phyloP scores from a whole-genome alignment of 2,113 vertebrate species.

The Vulpes ferrilata region DNA sequence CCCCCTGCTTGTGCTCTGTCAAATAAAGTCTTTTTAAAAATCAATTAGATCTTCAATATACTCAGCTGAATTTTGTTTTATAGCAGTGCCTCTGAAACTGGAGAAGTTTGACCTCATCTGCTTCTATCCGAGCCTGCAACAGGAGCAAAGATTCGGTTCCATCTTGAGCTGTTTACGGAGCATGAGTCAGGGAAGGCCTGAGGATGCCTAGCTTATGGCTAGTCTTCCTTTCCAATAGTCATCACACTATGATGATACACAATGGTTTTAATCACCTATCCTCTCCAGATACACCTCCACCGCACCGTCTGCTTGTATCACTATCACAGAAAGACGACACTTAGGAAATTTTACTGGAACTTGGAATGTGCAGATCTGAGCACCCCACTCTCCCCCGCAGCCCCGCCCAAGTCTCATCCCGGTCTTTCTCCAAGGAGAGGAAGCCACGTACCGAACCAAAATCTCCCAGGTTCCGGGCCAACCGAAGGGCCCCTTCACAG shows the following conservation, averaged over 20 bases:
- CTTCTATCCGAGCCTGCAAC: neutral
- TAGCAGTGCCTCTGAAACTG: neutral
- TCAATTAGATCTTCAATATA: neutral
- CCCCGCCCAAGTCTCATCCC: neutral
- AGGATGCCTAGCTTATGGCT: neutral
- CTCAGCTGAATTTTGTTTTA: neutral
- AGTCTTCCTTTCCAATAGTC: neutral
- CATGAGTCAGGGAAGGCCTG: neutral
- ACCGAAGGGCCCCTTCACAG: accelerated
- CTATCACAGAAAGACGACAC: neutral
- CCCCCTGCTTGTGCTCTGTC: too few species aligned
- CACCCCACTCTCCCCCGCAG: neutral
- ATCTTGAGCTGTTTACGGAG: neutral
- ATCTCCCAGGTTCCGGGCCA: accelerated
- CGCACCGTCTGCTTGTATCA: neutral
- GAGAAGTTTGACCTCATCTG: too few species aligned
- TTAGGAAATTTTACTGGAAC: neutral
- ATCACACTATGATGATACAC: neutral
- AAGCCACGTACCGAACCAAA: accelerated
- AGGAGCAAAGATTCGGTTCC: neutral
- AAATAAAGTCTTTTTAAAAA: too few species aligned
- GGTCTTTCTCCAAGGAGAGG: accelerated
- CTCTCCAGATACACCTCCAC: neutral
- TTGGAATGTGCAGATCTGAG: accelerated
- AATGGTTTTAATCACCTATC: neutral